A percentile compares a stretch with the other conserved stretches of the same genome.
Evolutionary conservation across 2,888 invertebrate genomes (phyloP).

Genomic region (Drosophila eohydei): DNA sequence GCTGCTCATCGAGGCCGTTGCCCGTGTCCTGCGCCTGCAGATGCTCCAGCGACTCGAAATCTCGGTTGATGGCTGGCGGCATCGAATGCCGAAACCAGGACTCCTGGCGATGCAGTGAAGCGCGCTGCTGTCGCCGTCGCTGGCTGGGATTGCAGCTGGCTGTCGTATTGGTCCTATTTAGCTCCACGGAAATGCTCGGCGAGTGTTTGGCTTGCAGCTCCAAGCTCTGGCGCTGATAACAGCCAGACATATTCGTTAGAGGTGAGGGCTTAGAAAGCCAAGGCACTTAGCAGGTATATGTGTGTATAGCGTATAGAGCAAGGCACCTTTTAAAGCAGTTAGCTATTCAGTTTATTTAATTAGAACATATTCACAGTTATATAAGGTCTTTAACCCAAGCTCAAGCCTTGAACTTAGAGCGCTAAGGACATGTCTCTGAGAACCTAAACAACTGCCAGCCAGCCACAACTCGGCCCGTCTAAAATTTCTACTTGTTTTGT

Average conservation of each 20-base stretch:
- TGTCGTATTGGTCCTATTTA: slow-evolving; percentile 47
- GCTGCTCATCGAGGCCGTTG: slow-evolving; percentile 74
- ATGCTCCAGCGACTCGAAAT: slow-evolving; percentile 82
- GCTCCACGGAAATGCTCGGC: slow-evolving; percentile 34
- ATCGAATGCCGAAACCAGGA: slow-evolving; percentile 83
- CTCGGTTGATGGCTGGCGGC: slow-evolving; percentile 82
- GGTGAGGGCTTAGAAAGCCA: slow-evolving; percentile 25
- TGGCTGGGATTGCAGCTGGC: slow-evolving; percentile 49
- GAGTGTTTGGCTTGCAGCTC: slow-evolving; percentile 63
- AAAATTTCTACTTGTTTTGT: slow-evolving; percentile 21
- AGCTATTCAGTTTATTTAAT: slow-evolving; percentile 3
- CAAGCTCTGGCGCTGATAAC: slow-evolving; percentile 72
- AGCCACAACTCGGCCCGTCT: slow-evolving; percentile 15
- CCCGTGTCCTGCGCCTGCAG: slow-evolving; percentile 64
- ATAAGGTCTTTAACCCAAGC: slow-evolving; percentile 44
- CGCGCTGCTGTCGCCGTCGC: slow-evolving; percentile 70
- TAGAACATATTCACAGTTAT: slow-evolving; percentile 33
- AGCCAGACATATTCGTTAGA: slow-evolving; percentile 62
- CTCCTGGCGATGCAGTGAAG: slow-evolving; percentile 74
- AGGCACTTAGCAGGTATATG: slow-evolving; percentile 51
- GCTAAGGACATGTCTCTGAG: slow-evolving; percentile 56
- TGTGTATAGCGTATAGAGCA: slow-evolving; percentile 11
- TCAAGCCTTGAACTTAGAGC: slow-evolving; percentile 56
- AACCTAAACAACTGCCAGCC: slow-evolving; percentile 70
- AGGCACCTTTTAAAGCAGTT: slow-evolving; percentile 42